Evolutionary conservation across 2,113 vertebrate species (phyloP), one percentile per base, ranked within the genome.

Genomic region (Toxostoma redivivum): DNA sequence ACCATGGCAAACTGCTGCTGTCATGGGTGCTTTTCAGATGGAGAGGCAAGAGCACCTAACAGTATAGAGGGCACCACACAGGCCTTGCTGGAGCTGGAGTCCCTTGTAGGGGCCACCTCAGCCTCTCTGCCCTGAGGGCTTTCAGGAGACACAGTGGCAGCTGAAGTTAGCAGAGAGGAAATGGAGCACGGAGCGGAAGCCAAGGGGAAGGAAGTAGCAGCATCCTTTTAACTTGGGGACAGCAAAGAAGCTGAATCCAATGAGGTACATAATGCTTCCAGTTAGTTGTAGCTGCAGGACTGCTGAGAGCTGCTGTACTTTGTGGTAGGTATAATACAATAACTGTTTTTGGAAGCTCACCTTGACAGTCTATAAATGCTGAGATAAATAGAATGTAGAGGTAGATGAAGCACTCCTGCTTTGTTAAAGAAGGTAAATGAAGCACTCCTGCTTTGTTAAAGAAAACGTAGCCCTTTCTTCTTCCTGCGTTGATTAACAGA

Each of bases 151-250:
- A 3, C 35, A 9, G 66, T 1, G 1, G 51, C 65, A 85, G 27
- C 74, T 79, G 74, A 22, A 60, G 40, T 60, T 62, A 71, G 51
- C 51, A 31, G 30, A 61, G 70, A 90, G 90, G 90, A 91, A 92
- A 64, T 24, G 37, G 44, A 51, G 35, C 2, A 0, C 0, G 1
- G 33, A 22, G 81, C 7, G 12, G 69, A 80, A 88, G 64, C 42
- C 27, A 20, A 48, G 31, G 40, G 94, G 57, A 94, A 95, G 95
- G 92, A 95, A 92, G 64, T 9, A 37, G 82, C 86, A 73, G 92
- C 66, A 76, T 90, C 81, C 81, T 90, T 96, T 80, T 57, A 31
- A 1, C 42, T 62, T 47, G 62, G 30, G 74, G 31, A 33, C 27
- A 40, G 5, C n/a, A 87, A 80, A 88, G 70, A 57, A 81, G 20